Evolutionary conservation across 2,797 vertebrate genomes (phyloP), one percentile per base, ranked within the genome.

Genomic region (Amblyopsis hoosieri): DNA sequence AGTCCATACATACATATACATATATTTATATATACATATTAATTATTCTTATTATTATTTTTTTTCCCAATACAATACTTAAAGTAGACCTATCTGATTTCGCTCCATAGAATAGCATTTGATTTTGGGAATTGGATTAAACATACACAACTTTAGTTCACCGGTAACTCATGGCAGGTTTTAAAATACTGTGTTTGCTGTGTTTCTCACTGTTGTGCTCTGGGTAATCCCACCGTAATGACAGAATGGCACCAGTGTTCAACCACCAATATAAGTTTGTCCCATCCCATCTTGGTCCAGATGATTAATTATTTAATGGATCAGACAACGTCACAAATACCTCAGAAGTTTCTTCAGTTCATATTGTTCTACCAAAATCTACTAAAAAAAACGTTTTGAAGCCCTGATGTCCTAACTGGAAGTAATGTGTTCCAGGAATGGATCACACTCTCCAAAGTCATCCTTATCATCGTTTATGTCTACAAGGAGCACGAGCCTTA

Each of bases 271-370:
- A 45, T 29, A 58, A 64, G 31, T 81, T 68, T 57, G 63, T 75
- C 82, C 80, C 63, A 78, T 84, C 71, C 83, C 76, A 23, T 61
- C 64, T 70, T 74, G 62, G 66, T 81, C 71, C 67, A 37, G 58
- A 85, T 90, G 83, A 91, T 93, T 83, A 87, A 91, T 92, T 72
- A 19, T 85, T 87, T 83, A 72, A 91, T 90, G 74, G 88, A 87
- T 86, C 90, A 88, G 70, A 91, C 85, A 85, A 86, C 88, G 85
- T 93, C 91, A 89, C 56, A 77, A 89, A 81, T 78, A 85, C 84
- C 82, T 19, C 15, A 73, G 57, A 86, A 83, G 81, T 90, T 89
- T 85, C 91, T 76, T 85, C 81, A 87, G 81, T 81, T 77, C 81
- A 78, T 83, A 83, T 71, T 23, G 33, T 74, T 75, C 74, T 53